Conservation (phyloP, 2,797 vertebrate species). For the Tiaroga cobitis region DNA sequence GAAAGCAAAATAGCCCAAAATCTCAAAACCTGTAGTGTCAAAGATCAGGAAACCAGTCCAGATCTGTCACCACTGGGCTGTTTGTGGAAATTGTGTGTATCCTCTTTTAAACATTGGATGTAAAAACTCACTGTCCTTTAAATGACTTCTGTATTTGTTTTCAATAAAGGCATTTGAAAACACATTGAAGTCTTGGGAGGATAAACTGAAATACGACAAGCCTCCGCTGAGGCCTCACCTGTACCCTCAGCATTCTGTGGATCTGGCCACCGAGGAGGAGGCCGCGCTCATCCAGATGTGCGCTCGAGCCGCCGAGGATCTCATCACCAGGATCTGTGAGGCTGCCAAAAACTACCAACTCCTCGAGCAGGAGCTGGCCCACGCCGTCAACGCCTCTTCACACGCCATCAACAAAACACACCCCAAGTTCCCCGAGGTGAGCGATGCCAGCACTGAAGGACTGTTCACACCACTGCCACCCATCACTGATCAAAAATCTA, state of each 20-base stretch:
- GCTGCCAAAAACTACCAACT: constrained; percentile 93
- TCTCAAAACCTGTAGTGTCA: background rate
- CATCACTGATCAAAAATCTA: no score
- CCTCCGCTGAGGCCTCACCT: constrained; percentile 89
- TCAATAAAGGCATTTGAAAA: constrained; percentile 91
- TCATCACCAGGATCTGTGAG: constrained; percentile 97
- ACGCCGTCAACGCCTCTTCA: constrained; percentile 95
- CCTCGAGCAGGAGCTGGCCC: constrained; percentile 95
- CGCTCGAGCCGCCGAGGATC: constrained; percentile 91
- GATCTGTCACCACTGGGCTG: background rate
- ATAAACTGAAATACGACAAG: constrained; percentile 95
- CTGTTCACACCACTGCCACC: background rate
- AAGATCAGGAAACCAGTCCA: background rate
- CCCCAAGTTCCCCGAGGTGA: constrained; percentile 93
- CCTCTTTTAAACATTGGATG: background rate
- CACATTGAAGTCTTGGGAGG: constrained; percentile 98
- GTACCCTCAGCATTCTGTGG: constrained; percentile 91
- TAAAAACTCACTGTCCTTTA: background rate
- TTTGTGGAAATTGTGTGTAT: background rate
- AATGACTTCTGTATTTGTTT: constrained; percentile 4
- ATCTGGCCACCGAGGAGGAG: constrained; percentile 92
- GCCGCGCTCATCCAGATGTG: constrained; percentile 87
- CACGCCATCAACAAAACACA: constrained; percentile 98
- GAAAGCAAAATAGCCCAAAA: background rate
- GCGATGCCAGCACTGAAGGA: background rate